Percentiles rank a stretch among this genome's conserved stretches.
These are phyloP conservation scores for Paragorgia papillata DNA, from an alignment of 92 coral and sea anemone genomes.

Conservation along the genomic window DNA sequence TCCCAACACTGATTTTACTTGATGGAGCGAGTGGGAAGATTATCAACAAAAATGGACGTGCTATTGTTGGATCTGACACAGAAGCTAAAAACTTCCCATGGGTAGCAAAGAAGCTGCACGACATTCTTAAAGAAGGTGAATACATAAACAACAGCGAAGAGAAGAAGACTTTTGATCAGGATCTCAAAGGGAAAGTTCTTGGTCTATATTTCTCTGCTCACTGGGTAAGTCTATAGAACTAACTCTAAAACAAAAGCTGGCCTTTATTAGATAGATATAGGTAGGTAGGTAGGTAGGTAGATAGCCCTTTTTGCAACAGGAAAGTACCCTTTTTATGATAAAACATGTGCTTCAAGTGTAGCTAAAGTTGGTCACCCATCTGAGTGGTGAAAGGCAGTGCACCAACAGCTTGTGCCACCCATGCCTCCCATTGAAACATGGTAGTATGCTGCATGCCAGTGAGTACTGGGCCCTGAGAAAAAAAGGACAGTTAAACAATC, in stretches of 20 bases:
- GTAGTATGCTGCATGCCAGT: too few relatives aligned
- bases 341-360: too few relatives aligned
- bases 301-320: too few relatives aligned
- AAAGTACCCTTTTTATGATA: too few relatives aligned
- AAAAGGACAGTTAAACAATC: too few relatives aligned
- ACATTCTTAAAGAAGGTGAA: slow-evolving; percentile 58
- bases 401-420: too few relatives aligned
- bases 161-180: slow-evolving; percentile 58
- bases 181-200: slow-evolving; percentile 76
- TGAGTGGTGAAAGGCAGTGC: too few relatives aligned
- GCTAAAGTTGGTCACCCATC: too few relatives aligned
- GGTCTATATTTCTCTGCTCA: slow-evolving; percentile 96
- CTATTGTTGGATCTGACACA: slow-evolving; percentile 63
- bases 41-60: slow-evolving; percentile 79
- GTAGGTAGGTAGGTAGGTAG: too few relatives aligned
- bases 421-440: too few relatives aligned
- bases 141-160: slow-evolving; percentile 57
- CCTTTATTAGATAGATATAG: neutral
- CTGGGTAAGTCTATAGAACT: slow-evolving; percentile 74
- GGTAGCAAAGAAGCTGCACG: slow-evolving; percentile 71
- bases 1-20: slow-evolving; percentile 86
- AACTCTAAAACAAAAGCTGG: neutral
- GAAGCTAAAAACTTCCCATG: slow-evolving; percentile 82
- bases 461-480: too few relatives aligned
- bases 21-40: slow-evolving; percentile 86